Evolutionary conservation across 2,113 vertebrate species (phyloP).

Genomic region (Rhynchomys soricoides): DNA sequence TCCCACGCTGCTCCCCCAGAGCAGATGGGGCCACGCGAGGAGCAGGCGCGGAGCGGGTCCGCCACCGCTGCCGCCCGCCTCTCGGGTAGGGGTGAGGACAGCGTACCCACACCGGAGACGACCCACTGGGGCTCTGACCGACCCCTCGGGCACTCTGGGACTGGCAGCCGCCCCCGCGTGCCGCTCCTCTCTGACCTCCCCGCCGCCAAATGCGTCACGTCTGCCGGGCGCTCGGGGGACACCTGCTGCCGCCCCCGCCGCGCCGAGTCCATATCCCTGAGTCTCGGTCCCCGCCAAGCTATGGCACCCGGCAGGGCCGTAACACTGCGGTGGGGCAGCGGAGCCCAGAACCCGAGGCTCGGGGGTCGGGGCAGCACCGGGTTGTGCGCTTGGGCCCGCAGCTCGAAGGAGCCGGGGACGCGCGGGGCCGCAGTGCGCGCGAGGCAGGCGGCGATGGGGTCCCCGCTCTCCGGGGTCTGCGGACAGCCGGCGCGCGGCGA

Average conservation of each 20-base stretch:
- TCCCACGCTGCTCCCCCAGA: slow-evolving; percentile 59
- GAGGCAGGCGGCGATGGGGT: slow-evolving; percentile 18
- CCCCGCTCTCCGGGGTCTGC: neutral
- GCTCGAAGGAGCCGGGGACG: slow-evolving; percentile 22
- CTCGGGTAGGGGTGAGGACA: slow-evolving; percentile 50
- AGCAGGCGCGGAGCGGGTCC: slow-evolving; percentile 20
- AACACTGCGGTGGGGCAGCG: neutral
- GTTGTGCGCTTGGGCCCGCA: slow-evolving; percentile 11
- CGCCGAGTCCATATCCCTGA: slow-evolving; percentile 1
- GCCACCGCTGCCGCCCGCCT: slow-evolving; percentile 48
- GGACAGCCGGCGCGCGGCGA: slow-evolving; percentile 13
- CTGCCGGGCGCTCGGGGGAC: slow-evolving; percentile 72
- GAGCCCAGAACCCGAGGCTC: neutral
- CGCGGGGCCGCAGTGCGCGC: slow-evolving; percentile 64
- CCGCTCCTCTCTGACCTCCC: slow-evolving; percentile 66
- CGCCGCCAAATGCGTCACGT: slow-evolving; percentile 79
- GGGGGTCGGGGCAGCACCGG: neutral
- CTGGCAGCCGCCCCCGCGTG: neutral
- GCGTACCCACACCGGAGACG: neutral
- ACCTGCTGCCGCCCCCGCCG: slow-evolving; percentile 79
- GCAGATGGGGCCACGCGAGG: slow-evolving; percentile 55
- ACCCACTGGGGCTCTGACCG: neutral
- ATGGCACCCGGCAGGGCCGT: neutral
- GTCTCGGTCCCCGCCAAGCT: neutral
- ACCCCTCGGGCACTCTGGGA: slow-evolving; percentile 1